Conservation (phyloP, 1,140 invertebrate species). For the Brachionus rubens region DNA sequence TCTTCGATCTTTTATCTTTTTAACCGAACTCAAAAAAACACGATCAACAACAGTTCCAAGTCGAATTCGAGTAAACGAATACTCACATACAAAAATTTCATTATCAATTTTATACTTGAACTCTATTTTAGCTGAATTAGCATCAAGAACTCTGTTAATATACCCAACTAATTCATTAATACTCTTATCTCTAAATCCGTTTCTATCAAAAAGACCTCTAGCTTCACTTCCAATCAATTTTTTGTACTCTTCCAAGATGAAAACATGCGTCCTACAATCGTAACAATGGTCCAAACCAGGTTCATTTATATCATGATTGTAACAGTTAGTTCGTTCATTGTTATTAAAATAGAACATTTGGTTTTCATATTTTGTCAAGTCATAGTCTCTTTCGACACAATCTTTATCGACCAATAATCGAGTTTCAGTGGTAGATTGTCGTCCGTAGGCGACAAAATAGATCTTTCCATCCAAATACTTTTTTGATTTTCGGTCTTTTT, state of each 20-base stretch:
- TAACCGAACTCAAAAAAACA: too few species aligned
- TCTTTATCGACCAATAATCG: background rate
- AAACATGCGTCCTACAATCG: constrained; percentile 7
- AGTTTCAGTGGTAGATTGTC: background rate
- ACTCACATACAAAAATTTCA: too few species aligned
- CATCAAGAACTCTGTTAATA: too few species aligned
- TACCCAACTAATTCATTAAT: too few species aligned
- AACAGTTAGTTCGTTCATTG: background rate
- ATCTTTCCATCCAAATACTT: background rate
- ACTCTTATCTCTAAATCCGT: too few species aligned
- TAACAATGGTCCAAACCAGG: constrained; percentile 16
- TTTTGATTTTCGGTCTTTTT: background rate
- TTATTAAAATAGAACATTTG: constrained; percentile 14
- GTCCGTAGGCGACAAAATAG: background rate
- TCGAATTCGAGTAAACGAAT: too few species aligned
- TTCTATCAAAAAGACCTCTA: too few species aligned
- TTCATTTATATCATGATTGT: background rate
- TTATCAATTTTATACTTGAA: too few species aligned
- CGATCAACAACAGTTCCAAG: too few species aligned
- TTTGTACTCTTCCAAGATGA: background rate
- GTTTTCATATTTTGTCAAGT: background rate
- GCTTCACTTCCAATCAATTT: too few species aligned
- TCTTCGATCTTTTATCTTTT: too few species aligned
- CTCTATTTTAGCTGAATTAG: too few species aligned
- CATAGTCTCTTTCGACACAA: background rate